These are phyloP conservation scores for Nephrotoma guestfalica DNA, from an alignment of 2,888 invertebrate species.

Conservation along the genomic window DNA sequence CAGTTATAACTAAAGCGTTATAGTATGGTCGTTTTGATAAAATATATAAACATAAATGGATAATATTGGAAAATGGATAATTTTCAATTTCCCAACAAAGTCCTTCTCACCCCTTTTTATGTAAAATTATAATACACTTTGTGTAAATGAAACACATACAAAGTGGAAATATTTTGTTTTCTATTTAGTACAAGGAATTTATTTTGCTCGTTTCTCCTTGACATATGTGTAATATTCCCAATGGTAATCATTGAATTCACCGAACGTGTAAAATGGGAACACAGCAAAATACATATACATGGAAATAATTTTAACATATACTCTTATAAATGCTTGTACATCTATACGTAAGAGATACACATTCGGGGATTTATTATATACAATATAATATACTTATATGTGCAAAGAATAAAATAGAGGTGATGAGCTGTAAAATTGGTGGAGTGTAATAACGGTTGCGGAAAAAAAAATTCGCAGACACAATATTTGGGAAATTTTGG, in stretches of 20 bases:
- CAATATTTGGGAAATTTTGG: too few species aligned
- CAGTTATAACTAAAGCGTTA: neutral
- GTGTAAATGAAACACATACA: neutral
- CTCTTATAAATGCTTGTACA: too few species aligned
- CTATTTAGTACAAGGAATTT: neutral
- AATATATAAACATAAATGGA: neutral
- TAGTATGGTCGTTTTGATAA: neutral
- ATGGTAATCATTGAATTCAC: neutral
- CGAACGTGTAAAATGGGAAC: neutral
- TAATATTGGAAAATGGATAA: neutral
- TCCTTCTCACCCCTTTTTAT: neutral
- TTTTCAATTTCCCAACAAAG: neutral
- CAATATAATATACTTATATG: too few species aligned
- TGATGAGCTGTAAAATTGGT: too few species aligned
- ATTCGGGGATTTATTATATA: too few species aligned
- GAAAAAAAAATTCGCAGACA: too few species aligned
- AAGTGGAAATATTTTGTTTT: neutral
- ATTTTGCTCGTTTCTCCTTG: neutral
- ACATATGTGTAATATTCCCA: neutral
- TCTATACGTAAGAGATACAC: too few species aligned
- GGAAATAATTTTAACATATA: too few species aligned
- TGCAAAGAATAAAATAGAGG: too few species aligned
- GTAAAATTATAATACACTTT: neutral
- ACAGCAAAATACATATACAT: neutral
- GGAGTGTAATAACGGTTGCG: too few species aligned